phyloP scores from a whole-genome alignment of 2,888 invertebrate genomes.

The Sylvicola cinctus region DNA sequence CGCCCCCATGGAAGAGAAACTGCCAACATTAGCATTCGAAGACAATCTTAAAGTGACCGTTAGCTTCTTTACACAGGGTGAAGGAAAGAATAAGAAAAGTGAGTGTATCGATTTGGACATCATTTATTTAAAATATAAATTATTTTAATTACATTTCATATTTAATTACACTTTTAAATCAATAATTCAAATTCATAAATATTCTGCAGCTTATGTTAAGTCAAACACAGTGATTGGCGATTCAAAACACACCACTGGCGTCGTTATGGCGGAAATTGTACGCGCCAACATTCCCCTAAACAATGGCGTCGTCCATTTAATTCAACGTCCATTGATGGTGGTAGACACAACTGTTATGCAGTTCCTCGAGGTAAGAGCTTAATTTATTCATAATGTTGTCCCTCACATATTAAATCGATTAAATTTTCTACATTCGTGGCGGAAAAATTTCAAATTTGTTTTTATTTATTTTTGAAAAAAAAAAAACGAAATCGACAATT shows the following conservation, averaged over 20 bases:
- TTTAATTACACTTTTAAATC: no score
- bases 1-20: constrained; percentile 49
- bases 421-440: no score
- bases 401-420: neutral
- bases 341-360: constrained; percentile 74
- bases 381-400: constrained; percentile 1
- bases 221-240: constrained; percentile 67
- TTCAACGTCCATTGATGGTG: constrained; percentile 77
- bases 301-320: constrained; percentile 84
- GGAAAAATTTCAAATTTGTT: no score
- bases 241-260: constrained; percentile 55
- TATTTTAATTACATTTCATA: no score
- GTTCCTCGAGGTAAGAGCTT: constrained; percentile 59
- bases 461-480: no score
- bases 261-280: constrained; percentile 72
- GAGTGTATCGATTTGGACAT: constrained; percentile 13
- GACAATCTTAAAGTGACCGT: constrained; percentile 70
- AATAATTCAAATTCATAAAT: neutral
- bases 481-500: no score
- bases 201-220: constrained; percentile 53
- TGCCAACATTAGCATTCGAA: constrained; percentile 59
- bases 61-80: constrained; percentile 51
- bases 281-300: constrained; percentile 78
- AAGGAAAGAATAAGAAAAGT: constrained; percentile 44
- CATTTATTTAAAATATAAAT: no score